phyloP scores from a whole-genome alignment of 2,797 vertebrate genomes.

The Mus caroli region DNA sequence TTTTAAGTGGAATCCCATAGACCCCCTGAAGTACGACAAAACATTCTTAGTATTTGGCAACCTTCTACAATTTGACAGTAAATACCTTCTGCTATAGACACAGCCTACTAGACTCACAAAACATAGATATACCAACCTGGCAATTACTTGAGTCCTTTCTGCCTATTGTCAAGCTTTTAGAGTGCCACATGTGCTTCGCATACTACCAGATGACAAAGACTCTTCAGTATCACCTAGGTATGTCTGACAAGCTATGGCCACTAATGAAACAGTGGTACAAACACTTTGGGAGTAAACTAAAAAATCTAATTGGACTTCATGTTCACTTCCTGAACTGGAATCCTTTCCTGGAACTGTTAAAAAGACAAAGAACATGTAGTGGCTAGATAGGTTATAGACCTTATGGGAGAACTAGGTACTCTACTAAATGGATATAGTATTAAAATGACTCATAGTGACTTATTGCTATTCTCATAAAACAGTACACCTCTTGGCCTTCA shows the following conservation, averaged over 20 bases:
- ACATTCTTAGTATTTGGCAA: background rate
- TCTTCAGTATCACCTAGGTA: background rate
- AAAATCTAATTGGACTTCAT: background rate
- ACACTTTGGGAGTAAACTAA: background rate
- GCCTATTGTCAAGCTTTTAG: background rate
- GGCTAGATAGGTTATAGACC: background rate
- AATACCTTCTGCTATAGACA: background rate
- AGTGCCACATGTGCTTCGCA: background rate
- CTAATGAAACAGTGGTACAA: background rate
- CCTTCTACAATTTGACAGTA: background rate
- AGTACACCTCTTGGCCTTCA: too few species aligned
- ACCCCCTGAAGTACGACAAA: background rate
- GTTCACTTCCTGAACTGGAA: background rate
- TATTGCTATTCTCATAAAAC: background rate
- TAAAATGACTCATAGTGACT: background rate
- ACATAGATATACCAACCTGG: background rate
- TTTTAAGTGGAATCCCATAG: background rate
- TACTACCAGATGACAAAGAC: background rate
- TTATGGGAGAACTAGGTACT: background rate
- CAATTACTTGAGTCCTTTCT: too few species aligned
- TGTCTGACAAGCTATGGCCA: background rate
- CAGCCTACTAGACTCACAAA: background rate
- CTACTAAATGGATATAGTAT: background rate
- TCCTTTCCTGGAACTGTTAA: background rate
- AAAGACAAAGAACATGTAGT: background rate